A percentile compares a stretch with the other conserved stretches of the same genome.
Conservation (phyloP, 2,888 invertebrate species). For the Oligia strigilis region DNA sequence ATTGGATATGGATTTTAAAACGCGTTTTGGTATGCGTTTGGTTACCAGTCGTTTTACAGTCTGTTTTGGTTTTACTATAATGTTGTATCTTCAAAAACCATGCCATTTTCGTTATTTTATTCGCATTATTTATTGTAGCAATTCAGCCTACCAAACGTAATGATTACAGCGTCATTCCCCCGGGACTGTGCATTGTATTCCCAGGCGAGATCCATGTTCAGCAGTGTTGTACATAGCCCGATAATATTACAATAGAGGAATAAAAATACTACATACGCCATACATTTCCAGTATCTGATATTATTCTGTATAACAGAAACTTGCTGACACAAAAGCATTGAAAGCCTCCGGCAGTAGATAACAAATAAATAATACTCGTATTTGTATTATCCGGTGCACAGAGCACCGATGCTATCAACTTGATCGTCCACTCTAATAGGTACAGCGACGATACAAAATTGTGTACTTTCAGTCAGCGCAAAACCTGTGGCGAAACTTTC, state of each 20-base stretch:
- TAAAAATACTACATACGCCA: slow-evolving; percentile 32
- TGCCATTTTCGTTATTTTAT: not conserved
- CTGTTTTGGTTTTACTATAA: not conserved
- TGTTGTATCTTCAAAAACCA: not conserved
- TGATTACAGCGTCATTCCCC: slow-evolving; percentile 12
- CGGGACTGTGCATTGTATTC: slow-evolving; percentile 6
- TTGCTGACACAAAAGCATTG: slow-evolving; percentile 54
- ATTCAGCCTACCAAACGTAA: slow-evolving; percentile 9
- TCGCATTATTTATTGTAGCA: not conserved
- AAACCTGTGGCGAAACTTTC: not conserved
- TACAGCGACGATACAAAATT: slow-evolving; percentile 8
- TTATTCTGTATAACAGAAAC: slow-evolving; percentile 51
- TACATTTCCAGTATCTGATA: slow-evolving; percentile 37
- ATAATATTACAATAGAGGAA: slow-evolving; percentile 34
- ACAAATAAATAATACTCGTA: slow-evolving; percentile 45
- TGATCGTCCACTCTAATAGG: slow-evolving; percentile 36
- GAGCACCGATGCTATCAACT: slow-evolving; percentile 53
- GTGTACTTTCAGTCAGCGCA: slow-evolving; percentile 3
- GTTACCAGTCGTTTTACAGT: not conserved
- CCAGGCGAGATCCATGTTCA: slow-evolving; percentile 7
- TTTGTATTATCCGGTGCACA: slow-evolving; percentile 51
- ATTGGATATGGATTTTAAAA: slow-evolving; percentile 3
- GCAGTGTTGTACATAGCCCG: not conserved
- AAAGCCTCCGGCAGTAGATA: slow-evolving; percentile 45
- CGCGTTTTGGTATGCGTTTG: not conserved